Evolutionary conservation across 1,140 invertebrate species (phyloP).

Genomic region (Epicauta chinensis): DNA sequence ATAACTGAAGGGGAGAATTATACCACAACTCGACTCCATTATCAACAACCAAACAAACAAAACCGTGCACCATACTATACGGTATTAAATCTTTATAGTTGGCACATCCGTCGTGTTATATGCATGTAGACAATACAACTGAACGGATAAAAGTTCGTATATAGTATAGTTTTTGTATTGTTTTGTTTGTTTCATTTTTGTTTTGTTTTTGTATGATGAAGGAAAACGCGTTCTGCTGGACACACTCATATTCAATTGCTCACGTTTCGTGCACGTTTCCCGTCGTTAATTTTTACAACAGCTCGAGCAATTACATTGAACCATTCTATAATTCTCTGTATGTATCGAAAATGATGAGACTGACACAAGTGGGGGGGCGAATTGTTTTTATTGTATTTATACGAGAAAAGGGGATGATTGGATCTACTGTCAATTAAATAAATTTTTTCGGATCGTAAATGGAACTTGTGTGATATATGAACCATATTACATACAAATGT

Average conservation of each 20-base stretch:
- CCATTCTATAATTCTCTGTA: slow-evolving; percentile 18
- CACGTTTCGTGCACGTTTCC: slow-evolving; percentile 39
- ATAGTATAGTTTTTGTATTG: neutral
- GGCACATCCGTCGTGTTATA: slow-evolving; percentile 22
- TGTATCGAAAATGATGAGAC: slow-evolving; percentile 26
- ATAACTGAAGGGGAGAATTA: too few species aligned
- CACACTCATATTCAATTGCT: slow-evolving; percentile 38
- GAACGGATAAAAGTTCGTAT: neutral
- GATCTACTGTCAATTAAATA: too few species aligned
- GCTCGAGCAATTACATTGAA: slow-evolving; percentile 34
- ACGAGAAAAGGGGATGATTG: too few species aligned
- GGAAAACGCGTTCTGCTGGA: slow-evolving; percentile 22
- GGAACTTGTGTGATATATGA: too few species aligned
- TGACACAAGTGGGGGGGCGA: too few species aligned
- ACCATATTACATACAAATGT: neutral
- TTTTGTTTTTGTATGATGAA: too few species aligned
- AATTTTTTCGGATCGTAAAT: too few species aligned
- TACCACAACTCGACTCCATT: too few species aligned
- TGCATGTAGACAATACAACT: slow-evolving; percentile 11
- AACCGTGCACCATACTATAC: slow-evolving; percentile 24
- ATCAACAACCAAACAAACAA: too few species aligned
- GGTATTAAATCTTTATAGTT: slow-evolving; percentile 29
- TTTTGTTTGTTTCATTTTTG: too few species aligned
- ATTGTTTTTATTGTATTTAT: too few species aligned
- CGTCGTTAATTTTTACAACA: slow-evolving; percentile 40